Evolutionary conservation across 2,888 invertebrate species (phyloP).

Genomic region (Steinernema scapterisci): DNA sequence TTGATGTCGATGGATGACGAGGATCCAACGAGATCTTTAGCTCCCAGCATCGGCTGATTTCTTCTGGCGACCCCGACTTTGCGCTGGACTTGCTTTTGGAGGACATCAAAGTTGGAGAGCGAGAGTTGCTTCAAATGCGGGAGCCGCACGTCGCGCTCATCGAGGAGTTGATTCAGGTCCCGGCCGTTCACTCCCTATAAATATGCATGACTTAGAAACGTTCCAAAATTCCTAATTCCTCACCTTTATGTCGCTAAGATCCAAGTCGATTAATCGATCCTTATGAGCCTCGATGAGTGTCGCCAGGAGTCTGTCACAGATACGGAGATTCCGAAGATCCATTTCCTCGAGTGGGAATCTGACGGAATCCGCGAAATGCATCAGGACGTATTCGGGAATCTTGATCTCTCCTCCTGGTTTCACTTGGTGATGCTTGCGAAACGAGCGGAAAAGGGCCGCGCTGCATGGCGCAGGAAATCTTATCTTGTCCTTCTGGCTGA

Average conservation of each 20-base stretch:
- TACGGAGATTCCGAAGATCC: background rate
- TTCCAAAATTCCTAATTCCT: no score
- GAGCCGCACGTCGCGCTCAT: slow-evolving; percentile 22
- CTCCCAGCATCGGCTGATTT: slow-evolving; percentile 49
- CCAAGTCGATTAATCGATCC: slow-evolving; percentile 42
- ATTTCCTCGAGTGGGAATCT: slow-evolving; percentile 22
- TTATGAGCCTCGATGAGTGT: slow-evolving; percentile 47
- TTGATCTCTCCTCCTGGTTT: slow-evolving; percentile 11
- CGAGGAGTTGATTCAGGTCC: slow-evolving; percentile 26
- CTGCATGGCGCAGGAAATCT: background rate
- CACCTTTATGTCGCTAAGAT: slow-evolving; percentile 46
- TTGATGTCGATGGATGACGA: slow-evolving; percentile 6
- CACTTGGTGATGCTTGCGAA: slow-evolving; percentile 6
- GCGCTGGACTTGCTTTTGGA: slow-evolving; percentile 41
- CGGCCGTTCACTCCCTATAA: background rate
- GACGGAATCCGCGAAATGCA: slow-evolving; percentile 10
- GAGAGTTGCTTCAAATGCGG: background rate
- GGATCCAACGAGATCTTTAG: slow-evolving; percentile 43
- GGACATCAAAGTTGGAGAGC: slow-evolving; percentile 42
- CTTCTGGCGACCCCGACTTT: slow-evolving; percentile 43
- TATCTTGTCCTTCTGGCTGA: slow-evolving; percentile 12
- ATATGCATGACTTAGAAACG: no score
- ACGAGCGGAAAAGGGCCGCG: slow-evolving; percentile 3
- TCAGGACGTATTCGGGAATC: slow-evolving; percentile 11
- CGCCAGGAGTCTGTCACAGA: slow-evolving; percentile 45